A percentile compares a stretch with the other conserved stretches of the same genome.
These are phyloP conservation scores for Craterocephalus amniculus DNA, from an alignment of 2,797 vertebrate genomes.

Conservation along the genomic window DNA sequence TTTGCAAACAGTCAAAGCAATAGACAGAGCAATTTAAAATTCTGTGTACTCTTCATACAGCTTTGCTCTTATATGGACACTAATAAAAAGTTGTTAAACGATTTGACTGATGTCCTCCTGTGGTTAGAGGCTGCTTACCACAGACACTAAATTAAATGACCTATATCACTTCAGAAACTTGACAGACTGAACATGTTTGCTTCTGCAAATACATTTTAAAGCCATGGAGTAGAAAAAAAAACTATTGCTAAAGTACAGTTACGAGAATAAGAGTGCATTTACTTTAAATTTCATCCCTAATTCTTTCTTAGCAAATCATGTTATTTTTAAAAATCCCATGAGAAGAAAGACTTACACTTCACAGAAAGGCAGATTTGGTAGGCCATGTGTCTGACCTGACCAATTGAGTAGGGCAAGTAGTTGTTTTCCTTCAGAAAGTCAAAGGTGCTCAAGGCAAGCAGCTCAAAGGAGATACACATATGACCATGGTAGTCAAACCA, in stretches of 20 bases:
- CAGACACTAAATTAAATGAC: neutral
- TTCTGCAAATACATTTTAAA: neutral
- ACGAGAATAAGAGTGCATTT: neutral
- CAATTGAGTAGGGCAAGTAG: conserved; percentile 96
- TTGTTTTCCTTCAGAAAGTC: conserved; percentile 99
- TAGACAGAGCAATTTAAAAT: neutral
- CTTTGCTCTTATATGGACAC: no score
- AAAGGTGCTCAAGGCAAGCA: conserved; percentile 97
- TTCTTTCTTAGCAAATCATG: neutral
- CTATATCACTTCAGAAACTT: neutral
- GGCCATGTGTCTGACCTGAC: conserved; percentile 97
- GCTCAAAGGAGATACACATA: conserved; percentile 98
- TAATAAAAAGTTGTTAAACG: neutral
- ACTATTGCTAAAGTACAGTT: neutral
- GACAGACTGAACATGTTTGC: neutral
- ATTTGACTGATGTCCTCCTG: neutral
- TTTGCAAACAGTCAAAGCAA: neutral
- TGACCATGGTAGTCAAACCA: conserved; percentile 99
- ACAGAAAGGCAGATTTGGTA: conserved; percentile 96
- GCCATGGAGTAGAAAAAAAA: neutral
- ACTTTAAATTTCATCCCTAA: neutral
- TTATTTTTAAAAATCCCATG: neutral
- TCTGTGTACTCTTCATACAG: neutral
- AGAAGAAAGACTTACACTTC: conserved; percentile 89
- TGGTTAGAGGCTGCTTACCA: neutral